Percentiles rank a stretch among this genome's conserved stretches.
Conservation (phyloP, 2,888 invertebrate species). For the Gastrophysa polygoni region DNA sequence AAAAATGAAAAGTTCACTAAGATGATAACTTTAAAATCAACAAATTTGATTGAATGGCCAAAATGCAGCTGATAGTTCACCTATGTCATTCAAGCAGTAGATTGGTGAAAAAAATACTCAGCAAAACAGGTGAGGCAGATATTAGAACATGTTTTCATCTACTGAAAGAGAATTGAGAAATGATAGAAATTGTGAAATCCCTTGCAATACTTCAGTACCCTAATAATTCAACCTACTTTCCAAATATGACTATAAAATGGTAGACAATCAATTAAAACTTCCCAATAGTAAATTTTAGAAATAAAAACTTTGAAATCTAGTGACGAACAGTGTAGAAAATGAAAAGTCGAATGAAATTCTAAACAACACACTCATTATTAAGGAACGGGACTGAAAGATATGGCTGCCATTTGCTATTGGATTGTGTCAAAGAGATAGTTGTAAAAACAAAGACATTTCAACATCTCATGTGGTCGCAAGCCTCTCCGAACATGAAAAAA, state of each 20-base stretch:
- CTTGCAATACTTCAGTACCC: conserved; percentile 46
- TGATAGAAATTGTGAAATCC: conserved; percentile 48
- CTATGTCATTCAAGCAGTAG: too few relatives aligned
- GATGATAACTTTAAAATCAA: too few relatives aligned
- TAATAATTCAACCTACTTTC: conserved; percentile 56
- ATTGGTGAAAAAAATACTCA: too few relatives aligned
- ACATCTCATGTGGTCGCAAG: too few relatives aligned
- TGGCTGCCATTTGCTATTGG: conserved; percentile 46
- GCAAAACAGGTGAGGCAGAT: too few relatives aligned
- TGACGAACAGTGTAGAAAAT: background rate
- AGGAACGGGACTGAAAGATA: conserved; percentile 36
- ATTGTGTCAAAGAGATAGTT: conserved; percentile 40
- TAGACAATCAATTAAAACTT: conserved; percentile 27
- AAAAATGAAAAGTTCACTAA: conserved; percentile 40
- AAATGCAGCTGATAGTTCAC: too few relatives aligned
- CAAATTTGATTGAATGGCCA: too few relatives aligned
- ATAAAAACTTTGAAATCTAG: conserved; percentile 28
- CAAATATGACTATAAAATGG: conserved; percentile 44
- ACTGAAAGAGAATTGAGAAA: conserved; percentile 4
- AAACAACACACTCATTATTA: conserved; percentile 37
- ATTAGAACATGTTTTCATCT: too few relatives aligned
- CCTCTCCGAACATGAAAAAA: too few relatives aligned
- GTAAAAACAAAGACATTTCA: conserved; percentile 37
- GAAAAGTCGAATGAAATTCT: conserved; percentile 13
- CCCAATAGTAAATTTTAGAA: conserved; percentile 34